Evolutionary conservation across 2,888 invertebrate genomes (phyloP), one percentile per base, ranked within the genome.

Genomic region (Diadegma fenestrale): DNA sequence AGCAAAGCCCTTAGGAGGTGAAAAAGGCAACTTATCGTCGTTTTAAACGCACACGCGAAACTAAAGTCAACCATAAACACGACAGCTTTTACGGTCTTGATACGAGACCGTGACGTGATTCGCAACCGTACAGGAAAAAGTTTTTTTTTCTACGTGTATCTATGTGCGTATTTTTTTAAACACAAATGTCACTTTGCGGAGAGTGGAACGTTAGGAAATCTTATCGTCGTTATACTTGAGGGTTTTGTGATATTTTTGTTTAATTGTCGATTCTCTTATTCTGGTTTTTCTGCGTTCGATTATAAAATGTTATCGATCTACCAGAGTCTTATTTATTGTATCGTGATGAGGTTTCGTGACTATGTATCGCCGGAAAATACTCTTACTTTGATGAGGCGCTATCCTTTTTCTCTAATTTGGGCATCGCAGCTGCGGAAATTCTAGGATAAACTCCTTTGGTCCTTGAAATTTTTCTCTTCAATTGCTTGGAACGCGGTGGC

Each of bases 371-470:
- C 26, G 22, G 26, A 19, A 10, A 54, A 19, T 14, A 14, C 10
- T 51, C 19, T 73, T 37, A 76, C 12, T 85, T 33, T 3, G 43
- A 37, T 37, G 51, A 33, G 14, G n/a, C 5, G 48, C 75, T 54
- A 26, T 76, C 66, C 12, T 45, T 69, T 64, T 48, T 71, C 22
- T 69, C 19, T 6, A 79, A 69, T 82, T 79, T 76, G 12, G 82
- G 85, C 17, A 85, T 48, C 17, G 82, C 85, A 12, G 84, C 80
- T 1, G 86, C 86, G 7, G 88, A 87, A 80, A 86, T 87, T 75
- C 88, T 77, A 19, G 88, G 87, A 82, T 87, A 87, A 72, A 84
- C 83, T 41, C 61, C 45, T 41, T 66, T 73, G 43, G 64, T 80
- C 19, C 76, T 51, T 22, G 64, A 48, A 19, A 82, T 66, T 76